Evolutionary conservation across 2,888 invertebrate species (phyloP).

Genomic region (Helicoverpa assulta): DNA sequence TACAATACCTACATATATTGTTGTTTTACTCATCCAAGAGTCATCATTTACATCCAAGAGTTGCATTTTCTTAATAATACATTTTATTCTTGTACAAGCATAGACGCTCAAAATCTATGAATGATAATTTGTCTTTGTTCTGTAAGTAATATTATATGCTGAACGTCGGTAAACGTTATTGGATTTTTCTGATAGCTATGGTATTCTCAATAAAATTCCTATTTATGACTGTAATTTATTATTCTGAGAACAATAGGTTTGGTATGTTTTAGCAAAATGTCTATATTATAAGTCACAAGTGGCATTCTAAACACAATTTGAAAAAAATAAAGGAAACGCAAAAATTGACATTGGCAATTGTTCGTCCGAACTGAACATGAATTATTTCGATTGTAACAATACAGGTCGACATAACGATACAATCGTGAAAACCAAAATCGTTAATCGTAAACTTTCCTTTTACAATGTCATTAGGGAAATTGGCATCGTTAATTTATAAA

Average conservation of each 20-base stretch:
- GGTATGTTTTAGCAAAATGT: background rate
- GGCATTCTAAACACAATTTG: background rate
- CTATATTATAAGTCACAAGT: background rate
- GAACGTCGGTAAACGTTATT: background rate
- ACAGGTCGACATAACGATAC: slow-evolving; percentile 64
- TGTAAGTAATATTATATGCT: too few species aligned
- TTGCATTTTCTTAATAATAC: too few species aligned
- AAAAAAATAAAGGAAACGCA: background rate
- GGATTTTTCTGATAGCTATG: background rate
- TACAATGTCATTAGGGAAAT: slow-evolving; percentile 90
- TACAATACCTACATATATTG: too few species aligned
- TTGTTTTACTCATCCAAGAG: too few species aligned
- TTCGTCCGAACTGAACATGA: background rate
- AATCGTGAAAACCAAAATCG: slow-evolving; percentile 77
- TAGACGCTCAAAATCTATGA: too few species aligned
- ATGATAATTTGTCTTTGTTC: too few species aligned
- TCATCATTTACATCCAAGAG: too few species aligned
- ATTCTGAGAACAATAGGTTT: background rate
- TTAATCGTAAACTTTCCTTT: slow-evolving; percentile 87
- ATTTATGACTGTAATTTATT: background rate
- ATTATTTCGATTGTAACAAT: slow-evolving; percentile 23
- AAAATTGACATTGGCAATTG: background rate
- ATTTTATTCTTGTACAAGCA: too few species aligned
- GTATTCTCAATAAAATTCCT: background rate
- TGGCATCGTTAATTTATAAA: slow-evolving; percentile 88